These are phyloP conservation scores for Sinocyclocheilus maitianheensis DNA, from an alignment of 2,113 vertebrate genomes.

Conservation along the genomic window DNA sequence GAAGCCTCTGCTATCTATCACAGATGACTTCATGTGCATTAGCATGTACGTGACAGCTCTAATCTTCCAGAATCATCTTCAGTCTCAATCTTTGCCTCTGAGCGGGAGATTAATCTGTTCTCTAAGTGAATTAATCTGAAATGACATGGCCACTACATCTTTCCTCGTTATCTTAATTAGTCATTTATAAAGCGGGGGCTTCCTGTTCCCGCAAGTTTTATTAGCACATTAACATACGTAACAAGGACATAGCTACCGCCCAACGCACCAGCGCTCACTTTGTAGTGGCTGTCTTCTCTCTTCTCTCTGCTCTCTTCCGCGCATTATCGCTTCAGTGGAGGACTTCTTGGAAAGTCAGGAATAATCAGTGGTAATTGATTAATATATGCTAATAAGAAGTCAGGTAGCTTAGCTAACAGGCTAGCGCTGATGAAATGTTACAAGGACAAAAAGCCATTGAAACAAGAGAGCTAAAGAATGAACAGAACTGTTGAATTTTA, in stretches of 20 bases:
- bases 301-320: neutral
- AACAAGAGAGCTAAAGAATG: conserved; percentile 11
- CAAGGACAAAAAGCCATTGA: conserved; percentile 42
- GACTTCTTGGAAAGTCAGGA: conserved; percentile 67
- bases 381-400: conserved; percentile 62
- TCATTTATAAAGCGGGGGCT: conserved; percentile 86
- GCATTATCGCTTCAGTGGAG: conserved; percentile 42
- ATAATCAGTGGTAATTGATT: conserved; percentile 63
- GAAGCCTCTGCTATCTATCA: conserved; percentile 9
- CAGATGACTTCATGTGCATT: neutral
- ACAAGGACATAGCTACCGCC: conserved; percentile 70
- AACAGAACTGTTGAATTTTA: conserved; percentile 14
- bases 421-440: neutral
- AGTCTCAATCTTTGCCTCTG: conserved; percentile 32
- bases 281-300: conserved; percentile 63
- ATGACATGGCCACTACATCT: conserved; percentile 89
- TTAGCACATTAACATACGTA: conserved; percentile 84
- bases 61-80: conserved; percentile 31
- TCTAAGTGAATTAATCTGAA: conserved; percentile 92
- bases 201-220: conserved; percentile 83
- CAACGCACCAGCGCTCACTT: conserved; percentile 57
- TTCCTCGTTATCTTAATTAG: conserved; percentile 95
- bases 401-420: conserved; percentile 46
- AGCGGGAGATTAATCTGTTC: conserved; percentile 75
- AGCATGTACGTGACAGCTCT: conserved; percentile 13